Percentiles rank a stretch among this genome's conserved stretches.
phyloP scores from a whole-genome alignment of 2,888 invertebrate species.

The Pachydiplax longipennis region DNA sequence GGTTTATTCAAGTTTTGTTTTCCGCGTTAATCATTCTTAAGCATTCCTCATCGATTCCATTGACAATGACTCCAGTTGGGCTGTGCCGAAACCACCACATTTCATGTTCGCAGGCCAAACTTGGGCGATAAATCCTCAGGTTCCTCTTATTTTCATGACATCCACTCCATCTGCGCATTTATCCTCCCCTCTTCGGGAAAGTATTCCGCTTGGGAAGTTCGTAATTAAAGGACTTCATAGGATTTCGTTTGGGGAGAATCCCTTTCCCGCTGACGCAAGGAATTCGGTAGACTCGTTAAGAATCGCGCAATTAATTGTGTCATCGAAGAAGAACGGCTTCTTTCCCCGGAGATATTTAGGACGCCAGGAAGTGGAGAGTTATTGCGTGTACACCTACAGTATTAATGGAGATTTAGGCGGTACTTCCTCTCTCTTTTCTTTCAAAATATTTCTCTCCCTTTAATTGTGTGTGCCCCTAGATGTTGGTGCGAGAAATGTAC shows the following conservation, averaged over 20 bases:
- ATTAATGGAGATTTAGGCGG: too few relatives aligned
- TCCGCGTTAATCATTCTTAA: too few relatives aligned
- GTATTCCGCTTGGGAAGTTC: slow-evolving; percentile 36
- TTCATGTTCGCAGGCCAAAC: not conserved
- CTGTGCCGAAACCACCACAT: not conserved
- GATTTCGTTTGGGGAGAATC: slow-evolving; percentile 5
- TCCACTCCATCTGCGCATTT: not conserved
- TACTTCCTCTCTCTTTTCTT: too few relatives aligned
- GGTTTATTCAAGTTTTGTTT: too few relatives aligned
- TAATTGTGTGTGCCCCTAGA: too few relatives aligned
- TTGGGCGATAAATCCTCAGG: not conserved
- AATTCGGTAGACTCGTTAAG: not conserved
- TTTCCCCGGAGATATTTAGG: not conserved
- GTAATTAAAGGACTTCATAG: slow-evolving; percentile 41
- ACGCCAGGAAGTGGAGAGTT: not conserved
- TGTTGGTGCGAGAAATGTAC: too few relatives aligned
- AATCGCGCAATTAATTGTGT: slow-evolving; percentile 4
- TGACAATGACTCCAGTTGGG: not conserved
- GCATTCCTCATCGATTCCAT: too few relatives aligned
- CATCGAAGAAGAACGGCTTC: not conserved
- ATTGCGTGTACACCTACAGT: too few relatives aligned
- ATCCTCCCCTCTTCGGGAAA: not conserved
- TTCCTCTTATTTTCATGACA: not conserved
- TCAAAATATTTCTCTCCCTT: too few relatives aligned
- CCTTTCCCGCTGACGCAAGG: not conserved